Percentiles rank a stretch among this genome's conserved stretches.
Evolutionary conservation across 2,888 invertebrate species (phyloP).

Genomic region (Drosophila emarginata): DNA sequence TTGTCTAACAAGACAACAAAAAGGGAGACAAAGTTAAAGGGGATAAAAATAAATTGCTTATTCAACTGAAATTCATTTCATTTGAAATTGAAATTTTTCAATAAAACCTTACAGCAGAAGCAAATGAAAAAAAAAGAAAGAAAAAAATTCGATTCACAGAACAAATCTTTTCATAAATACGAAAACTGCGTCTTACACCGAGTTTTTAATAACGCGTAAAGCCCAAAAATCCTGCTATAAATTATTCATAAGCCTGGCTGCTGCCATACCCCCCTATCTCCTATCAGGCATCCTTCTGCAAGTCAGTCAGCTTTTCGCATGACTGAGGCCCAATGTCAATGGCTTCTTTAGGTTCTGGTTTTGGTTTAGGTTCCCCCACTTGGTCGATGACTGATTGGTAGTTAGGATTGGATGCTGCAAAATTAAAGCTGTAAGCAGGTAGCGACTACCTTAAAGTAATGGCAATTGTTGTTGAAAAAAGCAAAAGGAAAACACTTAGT

Average conservation of each 20-base stretch:
- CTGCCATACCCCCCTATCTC: no score
- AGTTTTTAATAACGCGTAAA: slow-evolving; percentile 34
- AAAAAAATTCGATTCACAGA: neutral
- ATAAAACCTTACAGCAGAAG: neutral
- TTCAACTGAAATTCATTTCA: neutral
- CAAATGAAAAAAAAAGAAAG: neutral
- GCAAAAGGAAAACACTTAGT: slow-evolving; percentile 9
- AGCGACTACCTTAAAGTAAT: slow-evolving; percentile 2
- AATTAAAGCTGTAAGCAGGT: neutral
- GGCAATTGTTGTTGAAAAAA: neutral
- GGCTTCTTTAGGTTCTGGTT: neutral
- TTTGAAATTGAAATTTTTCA: neutral
- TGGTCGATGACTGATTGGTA: slow-evolving; percentile 1
- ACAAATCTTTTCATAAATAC: slow-evolving; percentile 2
- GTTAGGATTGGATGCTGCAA: neutral
- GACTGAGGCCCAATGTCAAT: slow-evolving; percentile 3
- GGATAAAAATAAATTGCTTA: neutral
- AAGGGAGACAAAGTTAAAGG: neutral
- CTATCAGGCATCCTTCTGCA: neutral
- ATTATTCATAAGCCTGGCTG: slow-evolving; percentile 54
- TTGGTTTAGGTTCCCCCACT: neutral
- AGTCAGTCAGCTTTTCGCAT: neutral
- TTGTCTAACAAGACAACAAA: neutral
- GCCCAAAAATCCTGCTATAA: slow-evolving; percentile 46
- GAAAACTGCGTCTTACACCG: neutral